phyloP scores from a whole-genome alignment of 2,113 vertebrate genomes.

The Poecile atricapillus region DNA sequence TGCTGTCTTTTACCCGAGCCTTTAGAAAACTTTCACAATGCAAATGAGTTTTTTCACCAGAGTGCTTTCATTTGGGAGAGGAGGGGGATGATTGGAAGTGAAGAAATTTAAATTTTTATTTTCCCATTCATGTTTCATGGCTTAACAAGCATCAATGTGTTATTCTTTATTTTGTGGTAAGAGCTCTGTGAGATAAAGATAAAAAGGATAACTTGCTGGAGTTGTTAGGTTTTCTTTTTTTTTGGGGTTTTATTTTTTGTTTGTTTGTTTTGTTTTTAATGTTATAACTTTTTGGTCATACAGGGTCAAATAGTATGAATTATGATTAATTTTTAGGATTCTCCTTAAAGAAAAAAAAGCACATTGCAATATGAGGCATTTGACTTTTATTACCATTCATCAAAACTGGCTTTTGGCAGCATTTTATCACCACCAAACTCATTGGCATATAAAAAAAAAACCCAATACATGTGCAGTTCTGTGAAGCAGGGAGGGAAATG shows the following conservation, averaged over 20 bases:
- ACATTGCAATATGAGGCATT: constrained; percentile 30
- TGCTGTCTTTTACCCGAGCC: not conserved
- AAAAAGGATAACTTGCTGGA: constrained; percentile 8
- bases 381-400: constrained; percentile 66
- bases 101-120: not conserved
- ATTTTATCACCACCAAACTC: constrained; percentile 54
- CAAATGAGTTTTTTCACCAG: not conserved
- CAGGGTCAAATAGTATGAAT: constrained; percentile 48
- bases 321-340: not conserved
- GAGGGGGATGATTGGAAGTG: rapidly evolving
- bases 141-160: not conserved
- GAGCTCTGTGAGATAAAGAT: not conserved
- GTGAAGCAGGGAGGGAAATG: constrained; percentile 51
- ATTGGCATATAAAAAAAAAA: constrained; percentile 63
- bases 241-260: not conserved
- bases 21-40: not conserved
- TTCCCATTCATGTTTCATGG: constrained; percentile 9
- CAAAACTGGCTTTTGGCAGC: constrained; percentile 67
- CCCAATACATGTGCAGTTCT: constrained; percentile 3
- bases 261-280: not conserved
- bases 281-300: not conserved
- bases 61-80: not conserved
- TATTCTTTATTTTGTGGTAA: not conserved
- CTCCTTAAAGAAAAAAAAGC: not conserved
- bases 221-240: not conserved